These are phyloP conservation scores for Telmatherina bonti DNA, from an alignment of 2,797 vertebrate species.

Conservation along the genomic window DNA sequence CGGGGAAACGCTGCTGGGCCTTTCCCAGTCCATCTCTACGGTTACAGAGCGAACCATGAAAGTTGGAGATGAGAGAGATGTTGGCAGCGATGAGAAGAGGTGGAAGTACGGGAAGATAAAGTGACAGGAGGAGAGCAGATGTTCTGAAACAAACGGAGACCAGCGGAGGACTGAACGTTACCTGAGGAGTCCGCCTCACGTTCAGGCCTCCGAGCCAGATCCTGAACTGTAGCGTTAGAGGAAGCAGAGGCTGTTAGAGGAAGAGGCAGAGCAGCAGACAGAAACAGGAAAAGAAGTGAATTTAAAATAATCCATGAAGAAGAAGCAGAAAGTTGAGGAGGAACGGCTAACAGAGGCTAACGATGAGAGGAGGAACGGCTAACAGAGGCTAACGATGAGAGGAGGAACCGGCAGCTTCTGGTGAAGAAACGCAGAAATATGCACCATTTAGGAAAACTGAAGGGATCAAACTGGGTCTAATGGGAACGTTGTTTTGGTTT, in stretches of 20 bases:
- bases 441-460: too few species aligned
- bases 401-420: too few species aligned
- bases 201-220: conserved; percentile 64
- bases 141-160: too few species aligned
- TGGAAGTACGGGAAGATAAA: background rate
- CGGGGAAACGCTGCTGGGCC: conserved; percentile 57
- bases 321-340: too few species aligned
- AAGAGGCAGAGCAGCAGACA: conserved; percentile 22
- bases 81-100: background rate
- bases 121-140: background rate
- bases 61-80: conserved; percentile 10
- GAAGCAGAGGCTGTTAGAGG: conserved; percentile 38
- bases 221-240: too few species aligned
- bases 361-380: too few species aligned
- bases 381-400: too few species aligned
- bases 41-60: conserved; percentile 58
- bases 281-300: conserved; percentile 16
- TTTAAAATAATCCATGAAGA: background rate
- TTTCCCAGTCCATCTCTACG: conserved; percentile 66
- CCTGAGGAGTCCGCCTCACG: conserved; percentile 68
- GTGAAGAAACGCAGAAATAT: too few species aligned
- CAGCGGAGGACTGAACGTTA: conserved; percentile 43
- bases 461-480: too few species aligned
- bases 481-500: too few species aligned
- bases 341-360: too few species aligned